These are phyloP conservation scores for Lagodon rhomboides DNA, from an alignment of 2,797 vertebrate species.

Conservation along the genomic window DNA sequence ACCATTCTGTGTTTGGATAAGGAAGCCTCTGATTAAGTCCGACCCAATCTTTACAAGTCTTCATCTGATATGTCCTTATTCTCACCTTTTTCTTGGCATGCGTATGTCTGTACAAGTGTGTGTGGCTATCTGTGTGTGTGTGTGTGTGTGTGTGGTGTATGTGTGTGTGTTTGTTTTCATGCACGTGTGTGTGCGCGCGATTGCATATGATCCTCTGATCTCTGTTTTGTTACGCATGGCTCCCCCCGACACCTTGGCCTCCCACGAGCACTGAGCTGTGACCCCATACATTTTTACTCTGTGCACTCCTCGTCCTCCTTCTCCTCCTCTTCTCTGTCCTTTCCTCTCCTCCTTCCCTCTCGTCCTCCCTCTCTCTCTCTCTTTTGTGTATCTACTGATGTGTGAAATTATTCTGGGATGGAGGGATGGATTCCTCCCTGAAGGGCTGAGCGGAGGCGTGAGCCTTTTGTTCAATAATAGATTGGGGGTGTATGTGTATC, in stretches of 20 bases:
- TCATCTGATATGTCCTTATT: slow-evolving; percentile 64
- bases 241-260: slow-evolving; percentile 73
- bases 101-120: slow-evolving; percentile 18
- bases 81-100: slow-evolving; percentile 60
- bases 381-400: slow-evolving; percentile 85
- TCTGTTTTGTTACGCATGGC: slow-evolving; percentile 79
- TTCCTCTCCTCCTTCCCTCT: slow-evolving; percentile 42
- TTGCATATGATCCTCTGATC: slow-evolving; percentile 75
- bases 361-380: slow-evolving; percentile 56
- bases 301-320: slow-evolving; percentile 60
- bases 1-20: slow-evolving; percentile 49
- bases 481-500: slow-evolving; percentile 84
- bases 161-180: slow-evolving; percentile 34
- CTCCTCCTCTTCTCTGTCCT: slow-evolving; percentile 31
- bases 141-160: slow-evolving; percentile 18
- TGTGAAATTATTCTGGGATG: slow-evolving; percentile 90
- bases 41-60: slow-evolving; percentile 51
- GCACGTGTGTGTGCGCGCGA: slow-evolving; percentile 18
- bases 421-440: slow-evolving; percentile 86
- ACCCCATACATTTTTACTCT: slow-evolving; percentile 74
- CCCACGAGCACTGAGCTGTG: slow-evolving; percentile 75
- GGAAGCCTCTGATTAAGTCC: slow-evolving; percentile 57
- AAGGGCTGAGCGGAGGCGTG: slow-evolving; percentile 81
- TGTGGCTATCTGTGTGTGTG: slow-evolving; percentile 11
- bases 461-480: slow-evolving; percentile 86